Evolutionary conservation across 2,797 vertebrate genomes (phyloP).

Genomic region (Sebastes paucispinis): DNA sequence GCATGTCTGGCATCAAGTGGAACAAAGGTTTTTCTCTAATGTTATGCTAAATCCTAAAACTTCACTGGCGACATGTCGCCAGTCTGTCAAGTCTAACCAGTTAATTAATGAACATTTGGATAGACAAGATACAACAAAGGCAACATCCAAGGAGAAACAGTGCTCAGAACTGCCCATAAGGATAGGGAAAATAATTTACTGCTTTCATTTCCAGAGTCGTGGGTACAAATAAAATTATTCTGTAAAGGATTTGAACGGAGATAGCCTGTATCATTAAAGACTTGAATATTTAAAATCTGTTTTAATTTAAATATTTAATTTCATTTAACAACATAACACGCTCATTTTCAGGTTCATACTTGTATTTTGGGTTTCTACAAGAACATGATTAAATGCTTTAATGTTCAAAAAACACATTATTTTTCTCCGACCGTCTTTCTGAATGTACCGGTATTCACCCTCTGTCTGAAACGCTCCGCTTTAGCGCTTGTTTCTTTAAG

Average conservation of each 20-base stretch:
- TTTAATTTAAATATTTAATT: background rate
- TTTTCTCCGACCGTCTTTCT: fast-evolving
- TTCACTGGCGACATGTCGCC: background rate
- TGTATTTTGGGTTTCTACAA: background rate
- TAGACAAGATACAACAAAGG: background rate
- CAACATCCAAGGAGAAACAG: background rate
- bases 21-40: background rate
- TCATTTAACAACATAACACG: background rate
- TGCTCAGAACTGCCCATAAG: background rate
- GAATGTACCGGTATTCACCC: too few relatives aligned
- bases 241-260: background rate
- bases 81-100: background rate
- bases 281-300: background rate
- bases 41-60: background rate
- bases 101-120: background rate
- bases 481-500: too few relatives aligned
- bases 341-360: background rate
- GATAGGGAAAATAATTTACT: background rate
- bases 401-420: background rate
- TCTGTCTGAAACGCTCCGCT: too few relatives aligned
- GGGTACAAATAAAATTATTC: background rate
- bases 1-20: background rate
- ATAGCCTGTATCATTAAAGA: background rate
- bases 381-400: background rate
- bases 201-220: background rate